A percentile compares a stretch with the other conserved stretches of the same genome.
Evolutionary conservation across 2,113 vertebrate species (phyloP).

Genomic region (Dunckerocampus dactyliophorus): DNA sequence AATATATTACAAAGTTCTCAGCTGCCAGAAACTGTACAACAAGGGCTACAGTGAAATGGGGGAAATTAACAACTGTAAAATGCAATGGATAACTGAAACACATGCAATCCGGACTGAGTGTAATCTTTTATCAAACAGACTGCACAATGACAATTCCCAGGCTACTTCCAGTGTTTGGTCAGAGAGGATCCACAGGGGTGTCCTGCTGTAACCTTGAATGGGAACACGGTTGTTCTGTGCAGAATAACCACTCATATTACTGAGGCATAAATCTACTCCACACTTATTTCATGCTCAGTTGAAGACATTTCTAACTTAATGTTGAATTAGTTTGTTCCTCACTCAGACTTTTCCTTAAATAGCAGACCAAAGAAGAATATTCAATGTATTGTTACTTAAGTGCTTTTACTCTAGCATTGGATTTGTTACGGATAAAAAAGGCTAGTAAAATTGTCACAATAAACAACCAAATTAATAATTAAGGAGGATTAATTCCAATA

Average conservation of each 20-base stretch:
- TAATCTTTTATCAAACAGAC: constrained; percentile 69
- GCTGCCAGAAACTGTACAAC: constrained; percentile 23
- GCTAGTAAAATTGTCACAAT: neutral
- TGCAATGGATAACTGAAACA: constrained; percentile 58
- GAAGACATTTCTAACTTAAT: constrained; percentile 26
- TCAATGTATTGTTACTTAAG: constrained; percentile 24
- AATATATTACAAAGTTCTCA: constrained; percentile 6
- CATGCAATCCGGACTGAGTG: constrained; percentile 48
- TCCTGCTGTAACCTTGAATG: constrained; percentile 60
- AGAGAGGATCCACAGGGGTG: constrained; percentile 56
- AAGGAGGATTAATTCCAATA: constrained; percentile 7
- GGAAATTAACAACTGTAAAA: constrained; percentile 41
- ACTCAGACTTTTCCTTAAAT: constrained; percentile 22
- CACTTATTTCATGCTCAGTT: constrained; percentile 44
- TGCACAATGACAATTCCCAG: constrained; percentile 61
- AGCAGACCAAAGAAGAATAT: constrained; percentile 26
- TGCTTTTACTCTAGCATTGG: neutral
- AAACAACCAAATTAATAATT: constrained; percentile 10
- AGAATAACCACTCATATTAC: constrained; percentile 41
- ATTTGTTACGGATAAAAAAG: neutral
- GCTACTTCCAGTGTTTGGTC: constrained; percentile 61
- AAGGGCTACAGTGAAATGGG: constrained; percentile 6
- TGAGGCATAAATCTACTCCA: constrained; percentile 38
- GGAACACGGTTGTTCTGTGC: constrained; percentile 33
- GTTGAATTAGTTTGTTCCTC: constrained; percentile 38